Conservation (phyloP, 1,140 invertebrate species). For the Lucilia cuprina region DNA sequence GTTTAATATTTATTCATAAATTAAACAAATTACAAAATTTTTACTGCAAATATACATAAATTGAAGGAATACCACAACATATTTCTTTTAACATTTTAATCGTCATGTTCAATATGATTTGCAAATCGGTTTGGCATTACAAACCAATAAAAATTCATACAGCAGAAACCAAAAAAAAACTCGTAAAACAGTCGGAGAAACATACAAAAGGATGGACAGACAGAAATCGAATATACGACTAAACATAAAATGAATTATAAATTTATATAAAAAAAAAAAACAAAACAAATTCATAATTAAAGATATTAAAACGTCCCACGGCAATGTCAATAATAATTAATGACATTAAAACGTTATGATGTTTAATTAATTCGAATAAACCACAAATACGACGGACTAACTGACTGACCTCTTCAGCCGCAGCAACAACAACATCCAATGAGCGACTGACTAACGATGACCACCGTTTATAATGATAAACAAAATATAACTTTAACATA, state of each 20-base stretch:
- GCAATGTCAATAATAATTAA: slow-evolving; percentile 32
- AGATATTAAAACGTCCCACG: slow-evolving; percentile 18
- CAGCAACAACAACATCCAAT: neutral
- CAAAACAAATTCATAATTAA: slow-evolving; percentile 17
- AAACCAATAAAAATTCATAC: neutral
- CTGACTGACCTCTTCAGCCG: neutral
- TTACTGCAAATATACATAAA: neutral
- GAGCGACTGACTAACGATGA: neutral
- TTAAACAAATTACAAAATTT: neutral
- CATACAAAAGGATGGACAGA: neutral
- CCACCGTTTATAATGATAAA: neutral
- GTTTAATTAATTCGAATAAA: slow-evolving; percentile 31
- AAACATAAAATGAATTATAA: neutral
- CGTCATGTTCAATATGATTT: neutral
- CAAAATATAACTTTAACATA: neutral
- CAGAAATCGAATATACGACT: no score
- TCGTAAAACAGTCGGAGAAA: neutral
- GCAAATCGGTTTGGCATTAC: neutral
- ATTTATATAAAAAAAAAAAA: neutral
- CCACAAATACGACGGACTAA: neutral
- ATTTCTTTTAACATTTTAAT: neutral
- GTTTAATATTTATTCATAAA: neutral
- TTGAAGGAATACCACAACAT: no score
- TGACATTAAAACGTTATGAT: slow-evolving; percentile 22
- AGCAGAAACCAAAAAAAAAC: neutral